phyloP scores from a whole-genome alignment of 2,113 vertebrate genomes.

The Campylorhamphus procurvoides region DNA sequence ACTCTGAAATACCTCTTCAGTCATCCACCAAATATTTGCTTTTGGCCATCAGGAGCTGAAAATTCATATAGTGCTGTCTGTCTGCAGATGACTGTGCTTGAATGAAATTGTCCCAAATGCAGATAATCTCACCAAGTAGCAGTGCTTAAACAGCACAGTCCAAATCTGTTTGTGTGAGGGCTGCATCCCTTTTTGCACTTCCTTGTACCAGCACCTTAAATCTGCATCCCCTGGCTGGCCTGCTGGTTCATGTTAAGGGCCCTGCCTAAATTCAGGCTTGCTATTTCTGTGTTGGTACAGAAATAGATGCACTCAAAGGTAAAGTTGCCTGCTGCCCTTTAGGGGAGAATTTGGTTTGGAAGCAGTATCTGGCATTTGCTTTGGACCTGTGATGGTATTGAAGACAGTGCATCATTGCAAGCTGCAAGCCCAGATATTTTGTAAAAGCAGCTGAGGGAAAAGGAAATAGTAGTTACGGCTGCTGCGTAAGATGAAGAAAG shows the following conservation, averaged over 20 bases:
- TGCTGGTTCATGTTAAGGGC: background rate
- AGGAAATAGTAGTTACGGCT: constrained; percentile 20
- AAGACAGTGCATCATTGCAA: background rate
- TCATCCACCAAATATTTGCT: background rate
- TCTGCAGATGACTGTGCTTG: background rate
- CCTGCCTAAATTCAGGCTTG: background rate
- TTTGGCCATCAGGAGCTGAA: background rate
- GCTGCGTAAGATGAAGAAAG: constrained; percentile 32
- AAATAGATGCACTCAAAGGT: constrained; percentile 30
- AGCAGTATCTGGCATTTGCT: background rate
- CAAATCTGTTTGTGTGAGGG: background rate
- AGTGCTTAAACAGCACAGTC: background rate
- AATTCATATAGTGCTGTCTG: background rate
- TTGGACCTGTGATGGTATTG: background rate
- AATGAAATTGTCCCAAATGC: background rate
- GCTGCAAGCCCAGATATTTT: background rate
- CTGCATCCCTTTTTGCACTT: background rate
- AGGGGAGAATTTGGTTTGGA: background rate
- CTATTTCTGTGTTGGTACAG: background rate
- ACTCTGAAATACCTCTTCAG: background rate
- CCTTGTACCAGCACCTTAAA: background rate
- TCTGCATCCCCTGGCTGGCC: background rate
- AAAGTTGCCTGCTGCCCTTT: background rate
- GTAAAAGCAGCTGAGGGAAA: constrained; percentile 4
- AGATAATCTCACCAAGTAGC: background rate